Evolutionary conservation across 2,888 invertebrate genomes (phyloP).

Genomic region (Syrista parreyssii): DNA sequence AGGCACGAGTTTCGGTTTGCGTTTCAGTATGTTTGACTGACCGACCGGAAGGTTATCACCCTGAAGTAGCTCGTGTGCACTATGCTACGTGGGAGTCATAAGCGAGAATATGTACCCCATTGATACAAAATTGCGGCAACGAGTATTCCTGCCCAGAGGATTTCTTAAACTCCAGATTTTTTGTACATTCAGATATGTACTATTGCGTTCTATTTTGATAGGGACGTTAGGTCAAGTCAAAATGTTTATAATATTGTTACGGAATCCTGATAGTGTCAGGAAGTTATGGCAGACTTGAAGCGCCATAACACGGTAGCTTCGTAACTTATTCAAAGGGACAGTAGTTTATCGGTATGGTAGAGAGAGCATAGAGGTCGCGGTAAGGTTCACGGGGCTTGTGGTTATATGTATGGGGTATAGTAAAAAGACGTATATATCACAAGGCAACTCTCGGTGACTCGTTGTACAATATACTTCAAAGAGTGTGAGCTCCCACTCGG

Average conservation of each 20-base stretch:
- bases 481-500: background rate
- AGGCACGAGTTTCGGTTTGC: slow-evolving; percentile 14
- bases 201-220: background rate
- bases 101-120: background rate
- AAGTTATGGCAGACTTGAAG: background rate
- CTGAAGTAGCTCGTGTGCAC: background rate
- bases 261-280: background rate
- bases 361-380: background rate
- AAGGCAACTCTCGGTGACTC: background rate
- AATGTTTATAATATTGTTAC: background rate
- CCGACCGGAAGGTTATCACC: slow-evolving; percentile 37
- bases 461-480: background rate
- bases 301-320: background rate
- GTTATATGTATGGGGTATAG: background rate
- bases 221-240: background rate
- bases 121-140: background rate
- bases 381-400: background rate
- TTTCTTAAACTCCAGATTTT: background rate
- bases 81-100: background rate
- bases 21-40: slow-evolving; percentile 39
- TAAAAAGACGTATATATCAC: background rate
- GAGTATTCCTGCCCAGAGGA: background rate
- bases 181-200: background rate
- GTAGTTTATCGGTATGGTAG: background rate
- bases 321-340: background rate